Conservation (phyloP, 2,113 vertebrate species). For the Poeciliopsis prolifica region DNA sequence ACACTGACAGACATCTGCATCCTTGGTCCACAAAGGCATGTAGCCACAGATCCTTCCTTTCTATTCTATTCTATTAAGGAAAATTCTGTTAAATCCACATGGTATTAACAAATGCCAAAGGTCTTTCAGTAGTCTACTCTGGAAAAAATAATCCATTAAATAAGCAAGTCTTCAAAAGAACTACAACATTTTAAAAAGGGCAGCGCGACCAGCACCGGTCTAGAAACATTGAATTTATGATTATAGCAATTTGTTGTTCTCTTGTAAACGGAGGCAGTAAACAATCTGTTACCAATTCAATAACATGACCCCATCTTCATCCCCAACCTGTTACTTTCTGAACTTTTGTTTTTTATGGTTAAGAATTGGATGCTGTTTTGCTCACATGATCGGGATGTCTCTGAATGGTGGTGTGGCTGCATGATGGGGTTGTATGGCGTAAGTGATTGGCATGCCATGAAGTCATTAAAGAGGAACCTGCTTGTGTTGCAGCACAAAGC, state of each 20-base stretch:
- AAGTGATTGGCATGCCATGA: slow-evolving; percentile 73
- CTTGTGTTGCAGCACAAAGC: slow-evolving; percentile 75
- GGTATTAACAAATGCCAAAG: background rate
- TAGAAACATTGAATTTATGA: too few relatives aligned
- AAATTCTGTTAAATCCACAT: background rate
- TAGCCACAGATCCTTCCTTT: too few relatives aligned
- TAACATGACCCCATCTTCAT: background rate
- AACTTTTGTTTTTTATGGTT: slow-evolving; percentile 3
- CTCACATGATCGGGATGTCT: slow-evolving; percentile 44
- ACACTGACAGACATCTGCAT: too few relatives aligned
- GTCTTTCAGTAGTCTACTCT: too few relatives aligned
- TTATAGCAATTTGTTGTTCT: too few relatives aligned
- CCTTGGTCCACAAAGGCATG: too few relatives aligned
- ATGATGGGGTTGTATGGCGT: slow-evolving; percentile 56
- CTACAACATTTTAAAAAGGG: too few relatives aligned
- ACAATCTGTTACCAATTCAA: background rate
- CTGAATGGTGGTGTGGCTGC: slow-evolving; percentile 36
- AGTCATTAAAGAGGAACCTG: slow-evolving; percentile 78
- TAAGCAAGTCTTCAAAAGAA: background rate
- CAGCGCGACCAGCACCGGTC: too few relatives aligned
- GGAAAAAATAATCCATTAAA: background rate
- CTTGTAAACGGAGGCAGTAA: too few relatives aligned
- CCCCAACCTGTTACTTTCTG: slow-evolving; percentile 28
- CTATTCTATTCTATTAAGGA: background rate
- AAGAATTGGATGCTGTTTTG: slow-evolving; percentile 27